Conservation (phyloP, 2,797 vertebrate species). For the Phrynocephalus forsythii region DNA sequence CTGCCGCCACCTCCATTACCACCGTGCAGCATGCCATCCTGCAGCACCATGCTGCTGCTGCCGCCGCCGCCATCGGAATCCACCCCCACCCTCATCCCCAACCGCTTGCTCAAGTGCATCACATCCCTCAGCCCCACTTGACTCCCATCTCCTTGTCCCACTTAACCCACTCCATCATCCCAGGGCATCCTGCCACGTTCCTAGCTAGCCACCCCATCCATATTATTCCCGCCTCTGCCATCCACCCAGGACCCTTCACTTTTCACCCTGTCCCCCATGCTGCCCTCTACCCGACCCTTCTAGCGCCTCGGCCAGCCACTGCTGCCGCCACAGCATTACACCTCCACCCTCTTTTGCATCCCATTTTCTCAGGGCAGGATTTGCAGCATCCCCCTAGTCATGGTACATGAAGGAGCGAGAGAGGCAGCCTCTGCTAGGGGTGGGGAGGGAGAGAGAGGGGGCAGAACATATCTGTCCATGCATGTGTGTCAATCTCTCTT, state of each 20-base stretch:
- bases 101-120: slow-evolving; percentile 90
- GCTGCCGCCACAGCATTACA: slow-evolving; percentile 94
- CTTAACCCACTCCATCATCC: slow-evolving; percentile 93
- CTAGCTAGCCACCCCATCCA: slow-evolving; percentile 97
- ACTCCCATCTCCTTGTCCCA: slow-evolving; percentile 85
- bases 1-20: slow-evolving; percentile 91
- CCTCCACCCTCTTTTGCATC: slow-evolving; percentile 95
- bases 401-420: slow-evolving; percentile 87
- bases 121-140: slow-evolving; percentile 88
- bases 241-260: slow-evolving; percentile 93
- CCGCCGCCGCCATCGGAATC: slow-evolving; percentile 90
- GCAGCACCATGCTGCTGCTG: slow-evolving; percentile 91
- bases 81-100: slow-evolving; percentile 94
- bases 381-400: slow-evolving; percentile 98
- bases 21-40: slow-evolving; percentile 95
- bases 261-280: slow-evolving; percentile 93
- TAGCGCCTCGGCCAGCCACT: slow-evolving; percentile 86
- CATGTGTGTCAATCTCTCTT: neutral
- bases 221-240: slow-evolving; percentile 96
- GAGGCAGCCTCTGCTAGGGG: slow-evolving; percentile 32
- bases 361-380: slow-evolving; percentile 99
- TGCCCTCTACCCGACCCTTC: slow-evolving; percentile 93
- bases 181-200: slow-evolving; percentile 93
- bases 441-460: slow-evolving; percentile 40
- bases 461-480: slow-evolving; percentile 12